Conservation (phyloP, 2,113 vertebrate genomes). For the Catharus minimus region DNA sequence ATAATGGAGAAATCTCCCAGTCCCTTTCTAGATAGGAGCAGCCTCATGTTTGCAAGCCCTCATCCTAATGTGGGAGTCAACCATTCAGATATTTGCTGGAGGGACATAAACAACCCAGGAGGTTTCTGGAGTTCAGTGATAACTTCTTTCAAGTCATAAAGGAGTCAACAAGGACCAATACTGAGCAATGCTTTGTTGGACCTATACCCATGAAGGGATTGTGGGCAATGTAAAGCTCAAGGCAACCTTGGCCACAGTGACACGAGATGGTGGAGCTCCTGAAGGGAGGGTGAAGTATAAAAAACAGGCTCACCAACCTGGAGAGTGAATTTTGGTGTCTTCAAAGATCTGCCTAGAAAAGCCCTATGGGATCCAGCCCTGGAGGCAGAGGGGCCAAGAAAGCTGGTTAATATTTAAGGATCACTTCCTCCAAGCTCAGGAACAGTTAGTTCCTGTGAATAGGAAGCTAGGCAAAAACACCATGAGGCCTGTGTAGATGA, state of each 20-base stretch:
- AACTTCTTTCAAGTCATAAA: not conserved
- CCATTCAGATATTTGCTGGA: not conserved
- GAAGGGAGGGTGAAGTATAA: not conserved
- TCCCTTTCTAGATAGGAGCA: not conserved
- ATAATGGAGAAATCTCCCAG: not conserved
- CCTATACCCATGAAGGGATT: not conserved
- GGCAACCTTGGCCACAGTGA: not conserved
- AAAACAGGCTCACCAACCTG: not conserved
- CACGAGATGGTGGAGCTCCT: not conserved
- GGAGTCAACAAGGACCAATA: not conserved
- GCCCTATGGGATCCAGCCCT: not conserved
- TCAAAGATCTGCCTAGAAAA: not conserved
- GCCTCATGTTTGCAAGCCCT: not conserved
- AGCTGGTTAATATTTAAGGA: not conserved
- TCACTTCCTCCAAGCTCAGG: not conserved
- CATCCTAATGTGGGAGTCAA: not conserved
- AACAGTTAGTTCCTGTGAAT: not conserved
- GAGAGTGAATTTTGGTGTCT: not conserved
- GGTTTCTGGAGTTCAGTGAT: not conserved
- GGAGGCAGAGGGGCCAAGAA: not conserved
- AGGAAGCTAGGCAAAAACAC: not conserved
- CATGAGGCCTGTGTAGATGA: not conserved
- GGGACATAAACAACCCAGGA: not conserved
- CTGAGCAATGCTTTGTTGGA: not conserved
- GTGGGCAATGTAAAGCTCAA: not conserved